Conservation (phyloP, 2,797 vertebrate genomes). For the Sebastes diaconus region DNA sequence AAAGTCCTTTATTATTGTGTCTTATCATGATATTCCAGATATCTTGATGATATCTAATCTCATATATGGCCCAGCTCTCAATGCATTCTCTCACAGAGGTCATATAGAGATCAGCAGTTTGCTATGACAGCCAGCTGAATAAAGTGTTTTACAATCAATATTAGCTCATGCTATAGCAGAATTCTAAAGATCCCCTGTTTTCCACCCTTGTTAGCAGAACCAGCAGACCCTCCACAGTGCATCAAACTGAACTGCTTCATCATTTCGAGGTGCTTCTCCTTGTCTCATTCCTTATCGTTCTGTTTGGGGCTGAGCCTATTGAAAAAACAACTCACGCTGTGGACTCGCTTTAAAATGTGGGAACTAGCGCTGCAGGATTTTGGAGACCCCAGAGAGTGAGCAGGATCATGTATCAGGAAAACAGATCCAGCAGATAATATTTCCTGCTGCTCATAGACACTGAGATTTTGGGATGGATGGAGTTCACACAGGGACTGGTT, state of each 20-base stretch:
- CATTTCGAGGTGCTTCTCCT: slow-evolving; percentile 20
- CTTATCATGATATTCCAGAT: background rate
- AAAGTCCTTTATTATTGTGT: background rate
- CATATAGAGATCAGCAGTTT: background rate
- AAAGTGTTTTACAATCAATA: background rate
- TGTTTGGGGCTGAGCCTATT: slow-evolving; percentile 16
- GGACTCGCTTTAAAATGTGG: slow-evolving; percentile 25
- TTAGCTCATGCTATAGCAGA: background rate
- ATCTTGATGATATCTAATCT: background rate
- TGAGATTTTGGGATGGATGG: slow-evolving; percentile 36
- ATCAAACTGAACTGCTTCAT: background rate
- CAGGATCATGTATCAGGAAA: slow-evolving; percentile 52
- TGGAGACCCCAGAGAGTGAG: slow-evolving; percentile 28
- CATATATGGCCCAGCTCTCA: background rate
- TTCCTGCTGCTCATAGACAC: slow-evolving; percentile 46
- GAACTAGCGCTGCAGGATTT: slow-evolving; percentile 31
- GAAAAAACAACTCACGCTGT: slow-evolving; percentile 36
- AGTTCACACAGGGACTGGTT: slow-evolving; percentile 34
- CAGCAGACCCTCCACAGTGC: background rate
- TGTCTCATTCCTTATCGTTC: slow-evolving; percentile 10
- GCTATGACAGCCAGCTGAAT: background rate
- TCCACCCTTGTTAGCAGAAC: background rate
- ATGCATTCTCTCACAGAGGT: background rate
- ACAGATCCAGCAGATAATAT: slow-evolving; percentile 49
- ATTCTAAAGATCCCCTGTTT: slow-evolving; percentile 1